These are phyloP conservation scores for Ceratothoa steindachneri DNA, from an alignment of 2,888 invertebrate genomes.

Conservation along the genomic window DNA sequence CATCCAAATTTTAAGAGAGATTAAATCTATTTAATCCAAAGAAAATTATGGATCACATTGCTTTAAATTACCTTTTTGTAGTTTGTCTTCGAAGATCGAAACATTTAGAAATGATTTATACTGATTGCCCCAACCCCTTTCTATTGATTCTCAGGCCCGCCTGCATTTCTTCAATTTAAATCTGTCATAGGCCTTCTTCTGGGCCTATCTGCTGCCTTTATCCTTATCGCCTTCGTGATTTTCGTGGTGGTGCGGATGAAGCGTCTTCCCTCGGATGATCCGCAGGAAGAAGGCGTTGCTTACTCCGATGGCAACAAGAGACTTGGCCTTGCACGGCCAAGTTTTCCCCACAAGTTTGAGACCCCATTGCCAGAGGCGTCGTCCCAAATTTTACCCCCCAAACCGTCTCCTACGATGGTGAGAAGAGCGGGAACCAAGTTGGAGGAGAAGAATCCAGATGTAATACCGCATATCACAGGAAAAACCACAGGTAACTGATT, in stretches of 20 bases:
- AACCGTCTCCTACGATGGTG: neutral
- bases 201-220: constrained; percentile 65
- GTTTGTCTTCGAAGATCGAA: too few relatives aligned
- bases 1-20: too few relatives aligned
- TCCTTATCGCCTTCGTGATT: constrained; percentile 67
- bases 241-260: constrained; percentile 49
- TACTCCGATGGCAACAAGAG: neutral
- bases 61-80: too few relatives aligned
- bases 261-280: neutral
- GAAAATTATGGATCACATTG: too few relatives aligned
- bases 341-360: neutral
- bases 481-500: too few relatives aligned
- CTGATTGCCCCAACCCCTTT: too few relatives aligned
- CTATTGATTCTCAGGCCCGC: constrained; percentile 35
- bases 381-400: neutral
- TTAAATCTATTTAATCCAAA: too few relatives aligned
- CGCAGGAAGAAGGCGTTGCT: neutral
- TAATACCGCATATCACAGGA: neutral
- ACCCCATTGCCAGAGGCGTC: neutral
- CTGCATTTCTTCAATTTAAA: constrained; percentile 52
- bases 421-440: neutral
- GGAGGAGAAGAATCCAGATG: neutral
- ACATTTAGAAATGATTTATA: too few relatives aligned
- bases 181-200: constrained; percentile 75
- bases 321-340: neutral